Base-by-base conservation (phyloP, 2,113 vertebrate species). In the Zosterops pallidus region DNA sequence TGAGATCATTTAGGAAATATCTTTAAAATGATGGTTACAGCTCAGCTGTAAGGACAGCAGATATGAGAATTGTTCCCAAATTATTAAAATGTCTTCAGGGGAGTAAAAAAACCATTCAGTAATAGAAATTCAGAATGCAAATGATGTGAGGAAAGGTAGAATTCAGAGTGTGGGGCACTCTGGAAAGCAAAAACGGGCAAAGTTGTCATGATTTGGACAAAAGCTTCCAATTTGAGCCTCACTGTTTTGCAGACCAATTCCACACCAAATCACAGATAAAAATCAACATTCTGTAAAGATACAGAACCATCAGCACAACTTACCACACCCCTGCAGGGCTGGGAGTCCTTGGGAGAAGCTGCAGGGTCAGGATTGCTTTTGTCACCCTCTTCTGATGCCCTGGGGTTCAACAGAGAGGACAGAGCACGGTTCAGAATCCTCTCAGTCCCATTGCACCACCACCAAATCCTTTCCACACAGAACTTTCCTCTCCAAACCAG, bases 331-430 rank as follows among this genome's bases (percentile, higher is more conserved):
- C 60, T 16, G 57, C 55, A 29, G 55, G 5, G 52, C 1, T 57
- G 46, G 1, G 31, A 78, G 72, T 74, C 79, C 90, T 35, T 55
- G 44, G 71, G 9, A 74, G 71, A 19, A 81, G 87, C 71, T 59
- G 79, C 67, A n/a, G 12, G 3, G 39, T 53, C 75, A 79, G 71
- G 17, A 4, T n/a, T 22, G 41, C 14, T 67, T 87, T 56, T 19
- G 42, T 25, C 41, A 63, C 75, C 75, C 52, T 88, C 85, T 7
- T 10, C 10, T 47, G 76, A n/a, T 23, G 18, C 20, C 90, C 93
- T 96, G 85, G 75, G 6, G 16, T 55, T 33, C 24, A 70, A 95
- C 79, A 93, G 72, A 95, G 39, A 90, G 63, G 29, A 37, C 9
- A 55, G 47, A 93, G 46, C 0, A 7, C 5, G 59, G 46, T 11